phyloP scores from a whole-genome alignment of 1,140 invertebrate genomes.

The Drosophila virilis region DNA sequence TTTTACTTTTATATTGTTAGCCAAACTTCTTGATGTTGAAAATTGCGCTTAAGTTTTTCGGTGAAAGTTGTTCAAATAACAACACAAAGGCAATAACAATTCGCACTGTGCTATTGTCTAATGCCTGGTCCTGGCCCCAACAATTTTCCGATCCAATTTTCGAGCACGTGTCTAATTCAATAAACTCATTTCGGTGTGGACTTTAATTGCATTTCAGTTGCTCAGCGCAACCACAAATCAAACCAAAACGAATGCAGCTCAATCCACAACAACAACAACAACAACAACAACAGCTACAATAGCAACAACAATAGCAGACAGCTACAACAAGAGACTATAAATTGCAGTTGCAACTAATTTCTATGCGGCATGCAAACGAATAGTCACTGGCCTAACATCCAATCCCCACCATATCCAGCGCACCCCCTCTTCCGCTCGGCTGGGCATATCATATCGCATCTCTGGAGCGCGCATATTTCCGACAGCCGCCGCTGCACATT shows the following conservation, averaged over 20 bases:
- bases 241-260: conserved; percentile 53
- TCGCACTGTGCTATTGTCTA: conserved; percentile 37
- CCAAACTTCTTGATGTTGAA: conserved; percentile 2
- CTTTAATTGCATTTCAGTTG: conserved; percentile 65
- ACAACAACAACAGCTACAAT: conserved; percentile 6
- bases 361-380: conserved; percentile 73
- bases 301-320: conserved; percentile 12
- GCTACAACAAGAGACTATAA: conserved; percentile 39
- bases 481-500: conserved; percentile 61
- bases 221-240: conserved; percentile 58
- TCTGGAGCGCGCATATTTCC: conserved; percentile 66
- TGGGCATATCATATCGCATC: conserved; percentile 74
- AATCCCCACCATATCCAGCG: neutral
- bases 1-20: conserved; percentile 36
- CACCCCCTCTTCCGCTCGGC: conserved; percentile 3
- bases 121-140: conserved; percentile 42
- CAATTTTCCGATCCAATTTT: conserved; percentile 51
- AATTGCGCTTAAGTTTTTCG: neutral
- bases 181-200: conserved; percentile 50
- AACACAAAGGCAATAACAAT: neutral
- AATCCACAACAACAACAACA: conserved; percentile 13
- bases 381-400: conserved; percentile 16
- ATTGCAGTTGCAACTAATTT: conserved; percentile 78
- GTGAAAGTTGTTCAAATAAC: conserved; percentile 35
- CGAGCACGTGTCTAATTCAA: conserved; percentile 78